phyloP scores from a whole-genome alignment of 2,113 vertebrate species.

The Labeo catla region DNA sequence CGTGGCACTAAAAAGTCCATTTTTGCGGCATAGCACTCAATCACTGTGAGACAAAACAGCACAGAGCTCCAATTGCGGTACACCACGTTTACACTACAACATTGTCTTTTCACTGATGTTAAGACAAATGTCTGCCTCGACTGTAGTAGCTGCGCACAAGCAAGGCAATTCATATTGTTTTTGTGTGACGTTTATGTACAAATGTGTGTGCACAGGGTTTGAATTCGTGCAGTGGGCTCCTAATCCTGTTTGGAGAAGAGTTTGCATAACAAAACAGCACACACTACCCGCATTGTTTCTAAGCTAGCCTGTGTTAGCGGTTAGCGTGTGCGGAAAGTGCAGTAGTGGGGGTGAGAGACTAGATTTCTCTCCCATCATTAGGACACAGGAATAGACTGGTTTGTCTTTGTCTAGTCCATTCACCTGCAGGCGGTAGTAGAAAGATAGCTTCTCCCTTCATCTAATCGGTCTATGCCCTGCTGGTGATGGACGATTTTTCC shows the following conservation, averaged over 20 bases:
- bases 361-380: slow-evolving; percentile 45
- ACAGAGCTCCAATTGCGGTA: slow-evolving; percentile 38
- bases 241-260: slow-evolving; percentile 44
- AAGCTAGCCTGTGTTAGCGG: slow-evolving; percentile 12
- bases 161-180: neutral
- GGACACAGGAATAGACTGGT: slow-evolving; percentile 35
- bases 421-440: slow-evolving; percentile 19
- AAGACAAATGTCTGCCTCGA: neutral
- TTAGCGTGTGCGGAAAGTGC: slow-evolving; percentile 19
- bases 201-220: neutral
- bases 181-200: slow-evolving; percentile 17
- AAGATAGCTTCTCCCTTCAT: slow-evolving; percentile 17
- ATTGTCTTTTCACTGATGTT: slow-evolving; percentile 12
- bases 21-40: slow-evolving; percentile 49
- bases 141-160: neutral
- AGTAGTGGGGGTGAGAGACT: slow-evolving; percentile 16
- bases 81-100: slow-evolving; percentile 37
- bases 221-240: slow-evolving; percentile 32
- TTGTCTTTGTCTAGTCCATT: slow-evolving; percentile 40
- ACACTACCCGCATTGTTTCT: slow-evolving; percentile 13
- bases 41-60: slow-evolving; percentile 46
- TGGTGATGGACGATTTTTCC: slow-evolving; percentile 26
- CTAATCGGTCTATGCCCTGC: slow-evolving; percentile 14
- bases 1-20: slow-evolving; percentile 41
- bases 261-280: slow-evolving; percentile 42